Base-by-base conservation (phyloP, 1,140 invertebrate species). In the Cotesia chilonis region DNA sequence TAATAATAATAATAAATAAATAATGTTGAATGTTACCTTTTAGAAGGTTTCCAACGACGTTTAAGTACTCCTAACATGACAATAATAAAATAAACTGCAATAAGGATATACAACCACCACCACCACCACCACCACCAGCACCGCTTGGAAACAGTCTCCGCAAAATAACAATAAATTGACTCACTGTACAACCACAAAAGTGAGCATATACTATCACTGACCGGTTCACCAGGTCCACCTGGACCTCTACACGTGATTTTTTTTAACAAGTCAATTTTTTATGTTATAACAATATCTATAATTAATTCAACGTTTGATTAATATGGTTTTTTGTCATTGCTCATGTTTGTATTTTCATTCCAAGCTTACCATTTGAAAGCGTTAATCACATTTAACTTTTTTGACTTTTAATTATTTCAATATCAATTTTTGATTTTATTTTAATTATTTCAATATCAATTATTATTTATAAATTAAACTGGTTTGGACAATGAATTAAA, bases 31-130 rank as follows among this genome's bases (percentile, higher is more conserved):
- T 55, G 74, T 79, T 51, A 84, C 83, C 83, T 75, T 80, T 84
- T 84, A 52, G 82, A 83, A 73, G 83, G 83, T 78, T 84, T 84
- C 83, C 83, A 84, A 74, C 83, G 83, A 75, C 83, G 82, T 76
- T 84, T 84, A 20, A 84, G 76, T 59, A 84, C 81, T 75, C 83
- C 83, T 72, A 84, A 77, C 83, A 71, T 41, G 35, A 65, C 17
- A 36, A 71, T 35, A 55, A 55, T 65, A 35, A 55, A 65, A 71
- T 51, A 17, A 51, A 52, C 54, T 17, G 14, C 61, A 55, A 14
- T 47, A 5, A 47, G 41, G 2, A 60, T 55, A 38, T 47, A 69
- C 68, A 36, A 69, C 5, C 17, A 57, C 28, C 28, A 28, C 28
- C 28, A 28, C 28, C 28, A 28, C 28, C 28, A 28, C 1, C 28